Evolutionary conservation across 2,797 vertebrate species (phyloP).

Genomic region (Enteromius afrohamiltoni): DNA sequence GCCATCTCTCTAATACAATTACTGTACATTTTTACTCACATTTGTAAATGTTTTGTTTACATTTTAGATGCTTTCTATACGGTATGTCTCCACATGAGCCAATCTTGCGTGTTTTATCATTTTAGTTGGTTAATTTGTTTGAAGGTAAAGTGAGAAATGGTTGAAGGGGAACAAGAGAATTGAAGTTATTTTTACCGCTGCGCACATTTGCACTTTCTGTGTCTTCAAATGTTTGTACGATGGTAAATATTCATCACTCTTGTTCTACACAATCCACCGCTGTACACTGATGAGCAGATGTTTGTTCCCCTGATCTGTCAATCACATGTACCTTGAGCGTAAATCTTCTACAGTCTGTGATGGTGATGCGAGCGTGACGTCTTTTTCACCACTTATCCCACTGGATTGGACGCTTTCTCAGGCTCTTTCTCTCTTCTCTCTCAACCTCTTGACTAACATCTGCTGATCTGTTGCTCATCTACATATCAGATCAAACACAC

Average conservation of each 20-base stretch:
- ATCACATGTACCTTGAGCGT: slow-evolving; percentile 5
- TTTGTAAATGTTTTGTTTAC: background rate
- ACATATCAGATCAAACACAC: slow-evolving; percentile 22
- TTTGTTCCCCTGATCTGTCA: slow-evolving; percentile 6
- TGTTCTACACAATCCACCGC: background rate
- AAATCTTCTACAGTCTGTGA: slow-evolving; percentile 10
- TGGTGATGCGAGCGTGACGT: slow-evolving; percentile 4
- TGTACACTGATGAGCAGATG: slow-evolving; percentile 39
- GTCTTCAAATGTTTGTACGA: background rate
- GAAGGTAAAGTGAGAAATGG: background rate
- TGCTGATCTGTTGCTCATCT: slow-evolving; percentile 31
- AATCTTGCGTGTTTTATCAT: background rate
- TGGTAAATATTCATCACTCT: slow-evolving; percentile 1
- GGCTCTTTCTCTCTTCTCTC: background rate
- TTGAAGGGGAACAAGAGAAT: background rate
- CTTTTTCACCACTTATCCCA: slow-evolving; percentile 19
- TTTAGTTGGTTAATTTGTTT: background rate
- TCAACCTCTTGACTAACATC: slow-evolving; percentile 1
- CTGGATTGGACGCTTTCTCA: slow-evolving; percentile 1
- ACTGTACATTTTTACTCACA: background rate
- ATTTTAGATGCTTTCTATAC: background rate
- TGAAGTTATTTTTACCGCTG: background rate
- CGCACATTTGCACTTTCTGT: background rate
- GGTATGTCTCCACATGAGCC: background rate
- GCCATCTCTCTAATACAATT: background rate